Evolutionary conservation across 2,113 vertebrate species (phyloP), one percentile per base, ranked within the genome.

Genomic region (Speoplatyrhinus poulsoni): DNA sequence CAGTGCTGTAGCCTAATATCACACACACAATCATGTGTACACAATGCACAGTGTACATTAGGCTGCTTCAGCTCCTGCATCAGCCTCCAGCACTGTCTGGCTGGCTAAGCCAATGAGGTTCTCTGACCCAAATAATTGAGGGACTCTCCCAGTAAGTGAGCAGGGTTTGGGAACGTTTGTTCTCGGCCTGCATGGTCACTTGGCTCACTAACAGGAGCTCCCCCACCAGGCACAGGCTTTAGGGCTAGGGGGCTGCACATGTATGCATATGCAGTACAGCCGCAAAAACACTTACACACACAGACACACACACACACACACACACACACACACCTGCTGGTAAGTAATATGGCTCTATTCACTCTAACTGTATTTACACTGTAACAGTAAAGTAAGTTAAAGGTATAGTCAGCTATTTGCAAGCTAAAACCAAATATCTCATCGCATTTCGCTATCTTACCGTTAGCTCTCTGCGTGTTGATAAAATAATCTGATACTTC

Each of bases 331-430:
- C 33, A 46, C 64, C 2, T 13, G 33, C 48, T 9, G 46, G 54
- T 91, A 91, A 91, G 90, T 92, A 94, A 92, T 90, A 93, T 57
- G 87, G 87, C 91, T 89, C 85, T 89, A 90, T 90, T 93, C 88
- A 92, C 89, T 90, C 0, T 53, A 13, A 91, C 72, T 78, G 76
- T 78, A 86, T 75, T 52, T 57, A 60, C 47, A 60, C 46, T 26
- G 26, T 26, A 26, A 26, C 26, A 26, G 26, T 26, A 26, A 26
- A 26, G 19, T 26, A 26, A 26, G 26, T 26, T 26, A 26, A 26
- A 26, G 26, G 26, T 26, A 26, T 26, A 26, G 26, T 26, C 26
- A 3, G 26, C 26, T 26, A 26, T 26, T 26, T 26, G 26, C 26
- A 26, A 26, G 26, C 1, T 26, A 26, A 26, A 19, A 19, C 19